These are phyloP conservation scores for Aepyceros melampus DNA, from an alignment of 2,113 vertebrate genomes.

Conservation along the genomic window DNA sequence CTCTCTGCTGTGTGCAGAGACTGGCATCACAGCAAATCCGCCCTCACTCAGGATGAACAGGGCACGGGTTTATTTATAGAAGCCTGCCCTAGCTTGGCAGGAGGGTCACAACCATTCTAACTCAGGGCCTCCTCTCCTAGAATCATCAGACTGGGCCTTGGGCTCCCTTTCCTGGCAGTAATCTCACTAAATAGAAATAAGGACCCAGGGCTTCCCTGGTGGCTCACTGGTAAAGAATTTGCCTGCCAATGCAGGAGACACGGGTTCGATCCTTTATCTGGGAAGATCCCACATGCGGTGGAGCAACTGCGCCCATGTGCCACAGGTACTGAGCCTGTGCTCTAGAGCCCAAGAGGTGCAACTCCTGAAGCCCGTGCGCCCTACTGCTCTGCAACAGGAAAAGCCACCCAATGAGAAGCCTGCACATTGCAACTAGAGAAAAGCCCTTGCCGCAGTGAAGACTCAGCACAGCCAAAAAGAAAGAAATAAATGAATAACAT, in stretches of 20 bases:
- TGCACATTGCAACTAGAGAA: neutral
- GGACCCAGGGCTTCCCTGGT: neutral
- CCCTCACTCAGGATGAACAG: neutral
- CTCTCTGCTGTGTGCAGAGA: neutral
- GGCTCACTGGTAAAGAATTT: neutral
- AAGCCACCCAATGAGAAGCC: neutral
- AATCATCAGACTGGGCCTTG: neutral
- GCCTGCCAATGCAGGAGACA: neutral
- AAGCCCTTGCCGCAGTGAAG: neutral
- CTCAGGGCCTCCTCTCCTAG: neutral
- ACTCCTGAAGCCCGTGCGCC: accelerated
- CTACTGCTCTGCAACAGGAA: neutral
- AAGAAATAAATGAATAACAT: neutral
- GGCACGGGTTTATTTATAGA: neutral
- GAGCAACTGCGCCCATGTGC: neutral
- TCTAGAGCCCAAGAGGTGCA: neutral
- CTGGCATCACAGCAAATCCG: neutral
- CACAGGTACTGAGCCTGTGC: neutral
- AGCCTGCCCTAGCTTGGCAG: neutral
- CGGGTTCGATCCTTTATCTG: neutral
- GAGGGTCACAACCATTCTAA: neutral
- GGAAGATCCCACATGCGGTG: neutral
- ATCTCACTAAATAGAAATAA: neutral
- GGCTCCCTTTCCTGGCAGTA: neutral
- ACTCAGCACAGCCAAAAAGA: neutral